Base-by-base conservation (phyloP, 2,888 invertebrate genomes). In the Chaetoderma sp. region DNA sequence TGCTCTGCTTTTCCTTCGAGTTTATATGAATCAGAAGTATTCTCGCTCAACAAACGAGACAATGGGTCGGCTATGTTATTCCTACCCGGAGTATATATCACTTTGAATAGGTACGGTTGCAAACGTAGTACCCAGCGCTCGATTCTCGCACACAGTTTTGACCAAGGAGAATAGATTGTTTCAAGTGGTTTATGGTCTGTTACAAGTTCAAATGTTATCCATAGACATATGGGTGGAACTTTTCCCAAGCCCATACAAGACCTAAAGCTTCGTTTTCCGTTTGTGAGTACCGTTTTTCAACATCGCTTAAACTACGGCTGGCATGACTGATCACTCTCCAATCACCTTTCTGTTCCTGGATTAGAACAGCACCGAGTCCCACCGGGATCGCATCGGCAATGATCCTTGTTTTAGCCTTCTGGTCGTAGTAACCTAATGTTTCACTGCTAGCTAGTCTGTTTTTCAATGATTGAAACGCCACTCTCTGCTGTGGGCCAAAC, bases 131-230 rank as follows among this genome's bases (percentile, higher is more conserved):
- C 57, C 39, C 44, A 57, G n/a, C 39, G 44, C 13, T 57, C 57
- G 10, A 4, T 57, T 44, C 57, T 39, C 44, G 57, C 47, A n/a
- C 49, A 57, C n/a, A n/a, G 8, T 44, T 57, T 57, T 13, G 57
- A 57, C 25, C 27, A 16, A 16, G 39, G 2, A 16, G 57, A 45
- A 27, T 45, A 57, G n/a, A n/a, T n/a, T n/a, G n/a, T n/a, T 28
- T 54, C 30, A n/a, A 63, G 23, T 13, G 47, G 61, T 63, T 63
- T 61, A 32, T 63, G 63, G 52, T 63, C 61, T 32, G 61, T 63
- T 1, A 63, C 8, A n/a, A 63, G 49, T 21, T 63, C 44, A 63
- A 63, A 63, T 6, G 63, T 21, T 21, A 45, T 47, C 61, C 61
- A 44, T 27, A 63, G 13, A 63, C 10, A 49, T 63, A 64, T 16